phyloP scores from a whole-genome alignment of 2,113 vertebrate species.

The Ptilorrhoa leucosticta region DNA sequence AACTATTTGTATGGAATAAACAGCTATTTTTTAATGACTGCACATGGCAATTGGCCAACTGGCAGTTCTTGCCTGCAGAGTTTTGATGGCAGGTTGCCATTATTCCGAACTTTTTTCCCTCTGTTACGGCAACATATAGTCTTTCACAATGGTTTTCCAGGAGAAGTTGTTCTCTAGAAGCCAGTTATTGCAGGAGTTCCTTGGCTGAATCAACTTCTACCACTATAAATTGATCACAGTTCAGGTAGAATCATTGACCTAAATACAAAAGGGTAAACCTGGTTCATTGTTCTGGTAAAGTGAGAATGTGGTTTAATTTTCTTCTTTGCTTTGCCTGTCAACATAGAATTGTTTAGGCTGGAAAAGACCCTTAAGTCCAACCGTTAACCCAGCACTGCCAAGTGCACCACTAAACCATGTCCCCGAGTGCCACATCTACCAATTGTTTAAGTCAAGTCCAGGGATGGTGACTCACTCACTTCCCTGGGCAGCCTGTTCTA shows the following conservation, averaged over 20 bases:
- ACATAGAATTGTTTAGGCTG: background rate
- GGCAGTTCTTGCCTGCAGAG: background rate
- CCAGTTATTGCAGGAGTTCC: background rate
- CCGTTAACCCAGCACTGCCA: background rate
- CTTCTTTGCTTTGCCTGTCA: background rate
- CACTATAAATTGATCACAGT: background rate
- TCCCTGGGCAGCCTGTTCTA: background rate
- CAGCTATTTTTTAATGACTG: background rate
- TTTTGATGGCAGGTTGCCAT: background rate
- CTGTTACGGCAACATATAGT: background rate
- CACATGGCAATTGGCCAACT: fast-evolving
- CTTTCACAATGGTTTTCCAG: background rate
- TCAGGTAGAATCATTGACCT: background rate
- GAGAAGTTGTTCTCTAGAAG: background rate
- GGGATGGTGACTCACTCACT: background rate
- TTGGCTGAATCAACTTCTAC: background rate
- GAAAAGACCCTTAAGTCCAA: background rate
- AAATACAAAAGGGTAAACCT: background rate
- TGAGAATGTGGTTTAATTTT: background rate
- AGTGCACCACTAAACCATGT: background rate
- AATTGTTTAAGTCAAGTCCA: background rate
- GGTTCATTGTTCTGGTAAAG: background rate
- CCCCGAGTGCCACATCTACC: no score
- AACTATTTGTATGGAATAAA: background rate
- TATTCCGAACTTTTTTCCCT: background rate